A percentile compares a stretch with the other conserved stretches of the same genome.
Conservation (phyloP, 2,888 invertebrate species). For the Pachycephus smyrnensis region DNA sequence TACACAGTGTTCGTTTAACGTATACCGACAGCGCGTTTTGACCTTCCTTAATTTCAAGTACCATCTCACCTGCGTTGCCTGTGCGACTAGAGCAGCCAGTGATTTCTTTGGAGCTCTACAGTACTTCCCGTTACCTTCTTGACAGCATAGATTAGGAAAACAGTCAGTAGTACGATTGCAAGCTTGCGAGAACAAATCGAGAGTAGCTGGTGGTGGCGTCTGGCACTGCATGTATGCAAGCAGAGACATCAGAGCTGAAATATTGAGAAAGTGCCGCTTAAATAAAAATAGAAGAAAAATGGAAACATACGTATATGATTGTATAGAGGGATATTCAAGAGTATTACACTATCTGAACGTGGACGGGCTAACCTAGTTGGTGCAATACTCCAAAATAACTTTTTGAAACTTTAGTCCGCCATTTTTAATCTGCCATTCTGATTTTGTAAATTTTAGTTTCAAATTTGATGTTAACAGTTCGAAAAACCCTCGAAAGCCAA, state of each 20-base stretch:
- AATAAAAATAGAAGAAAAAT: conserved; percentile 55
- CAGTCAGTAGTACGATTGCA: conserved; percentile 81
- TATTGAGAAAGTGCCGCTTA: not conserved
- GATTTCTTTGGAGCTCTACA: conserved; percentile 82
- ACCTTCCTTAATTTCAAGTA: no score
- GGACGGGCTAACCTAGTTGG: no score
- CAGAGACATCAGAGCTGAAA: conserved; percentile 48
- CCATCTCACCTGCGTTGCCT: conserved; percentile 70
- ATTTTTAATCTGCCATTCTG: no score
- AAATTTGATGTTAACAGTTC: no score
- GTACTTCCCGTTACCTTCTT: conserved; percentile 78
- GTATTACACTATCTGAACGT: no score
- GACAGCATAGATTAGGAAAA: conserved; percentile 84
- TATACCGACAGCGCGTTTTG: no score
- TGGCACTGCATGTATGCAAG: conserved; percentile 80
- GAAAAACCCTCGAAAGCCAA: no score
- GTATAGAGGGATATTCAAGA: not conserved
- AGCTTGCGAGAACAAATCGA: conserved; percentile 78
- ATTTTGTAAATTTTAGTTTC: no score
- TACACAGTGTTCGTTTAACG: not conserved
- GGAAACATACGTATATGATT: conserved; percentile 2
- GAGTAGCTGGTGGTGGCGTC: conserved; percentile 74
- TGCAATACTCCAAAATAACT: not conserved
- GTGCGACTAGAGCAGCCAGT: conserved; percentile 75
- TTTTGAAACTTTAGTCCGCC: no score